phyloP scores from a whole-genome alignment of 2,797 vertebrate species.

The Artibeus jamaicensis region DNA sequence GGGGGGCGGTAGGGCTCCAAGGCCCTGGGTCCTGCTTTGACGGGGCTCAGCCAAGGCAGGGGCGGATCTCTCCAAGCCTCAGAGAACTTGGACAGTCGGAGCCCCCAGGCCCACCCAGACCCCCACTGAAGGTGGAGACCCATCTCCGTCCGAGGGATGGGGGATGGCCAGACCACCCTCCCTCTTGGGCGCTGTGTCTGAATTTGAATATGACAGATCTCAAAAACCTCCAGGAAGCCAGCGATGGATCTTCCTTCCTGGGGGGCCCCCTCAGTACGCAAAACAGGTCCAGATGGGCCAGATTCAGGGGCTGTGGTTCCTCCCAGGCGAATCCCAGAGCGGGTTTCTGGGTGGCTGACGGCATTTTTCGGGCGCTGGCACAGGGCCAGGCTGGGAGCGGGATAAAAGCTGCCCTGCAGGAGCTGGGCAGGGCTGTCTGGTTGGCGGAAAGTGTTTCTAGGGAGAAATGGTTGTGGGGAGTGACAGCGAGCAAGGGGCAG shows the following conservation, averaged over 20 bases:
- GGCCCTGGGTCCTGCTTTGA: not conserved
- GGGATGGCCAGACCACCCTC: no score
- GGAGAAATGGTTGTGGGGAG: not conserved
- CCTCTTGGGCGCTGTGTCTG: not conserved
- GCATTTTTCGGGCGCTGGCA: constrained; percentile 42
- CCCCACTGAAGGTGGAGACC: not conserved
- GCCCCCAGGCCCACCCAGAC: not conserved
- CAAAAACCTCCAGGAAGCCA: not conserved
- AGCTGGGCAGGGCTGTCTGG: constrained; percentile 1
- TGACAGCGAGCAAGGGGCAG: not conserved
- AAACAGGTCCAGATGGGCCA: not conserved
- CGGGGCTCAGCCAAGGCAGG: not conserved
- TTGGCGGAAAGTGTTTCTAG: constrained; percentile 36
- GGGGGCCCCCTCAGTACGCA: not conserved
- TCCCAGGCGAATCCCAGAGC: not conserved
- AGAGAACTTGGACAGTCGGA: not conserved
- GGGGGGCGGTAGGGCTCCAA: not conserved
- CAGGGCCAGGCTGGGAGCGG: constrained; percentile 27
- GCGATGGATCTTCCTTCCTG: not conserved
- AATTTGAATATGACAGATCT: not conserved
- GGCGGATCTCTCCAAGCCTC: not conserved
- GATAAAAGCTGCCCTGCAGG: not conserved
- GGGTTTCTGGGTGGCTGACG: constrained; percentile 34
- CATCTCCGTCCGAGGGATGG: no score
- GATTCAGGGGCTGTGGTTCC: not conserved